A percentile compares a stretch with the other conserved stretches of the same genome.
These are phyloP conservation scores for Alaudala cheleensis DNA, from an alignment of 2,113 vertebrate species.

Conservation along the genomic window DNA sequence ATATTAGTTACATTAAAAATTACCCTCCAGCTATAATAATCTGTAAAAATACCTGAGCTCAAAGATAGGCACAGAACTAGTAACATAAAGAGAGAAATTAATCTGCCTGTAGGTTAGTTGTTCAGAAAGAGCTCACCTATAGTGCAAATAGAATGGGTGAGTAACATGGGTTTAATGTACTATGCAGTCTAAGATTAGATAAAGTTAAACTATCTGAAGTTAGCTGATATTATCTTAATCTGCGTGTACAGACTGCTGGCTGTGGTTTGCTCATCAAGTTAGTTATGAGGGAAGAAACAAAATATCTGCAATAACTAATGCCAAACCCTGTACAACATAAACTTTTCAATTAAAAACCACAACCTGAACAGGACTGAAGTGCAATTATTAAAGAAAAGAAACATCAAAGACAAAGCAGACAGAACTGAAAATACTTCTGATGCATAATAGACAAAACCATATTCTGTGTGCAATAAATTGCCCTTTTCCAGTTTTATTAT, in stretches of 20 bases:
- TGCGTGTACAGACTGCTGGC: not conserved
- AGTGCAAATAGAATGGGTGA: not conserved
- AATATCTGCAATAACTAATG: not conserved
- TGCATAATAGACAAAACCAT: fast-evolving
- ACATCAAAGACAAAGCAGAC: not conserved
- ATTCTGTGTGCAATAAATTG: not conserved
- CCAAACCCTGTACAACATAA: not conserved
- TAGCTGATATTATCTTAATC: not conserved
- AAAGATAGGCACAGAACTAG: not conserved
- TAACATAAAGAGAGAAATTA: not conserved
- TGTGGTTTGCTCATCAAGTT: not conserved
- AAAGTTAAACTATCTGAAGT: not conserved
- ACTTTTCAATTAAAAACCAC: not conserved
- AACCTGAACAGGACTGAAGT: not conserved
- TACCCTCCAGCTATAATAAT: too few relatives aligned
- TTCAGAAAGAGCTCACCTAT: not conserved
- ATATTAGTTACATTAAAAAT: not conserved
- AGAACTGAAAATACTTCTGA: not conserved
- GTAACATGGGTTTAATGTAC: not conserved
- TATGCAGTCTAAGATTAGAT: not conserved
- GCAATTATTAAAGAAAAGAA: not conserved
- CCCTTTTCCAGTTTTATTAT: not conserved
- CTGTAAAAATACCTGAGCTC: not conserved
- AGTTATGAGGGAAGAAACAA: not conserved
- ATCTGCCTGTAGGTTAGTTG: not conserved